Conservation (phyloP, 2,113 vertebrate species). For the Hippocampus abdominalis region DNA sequence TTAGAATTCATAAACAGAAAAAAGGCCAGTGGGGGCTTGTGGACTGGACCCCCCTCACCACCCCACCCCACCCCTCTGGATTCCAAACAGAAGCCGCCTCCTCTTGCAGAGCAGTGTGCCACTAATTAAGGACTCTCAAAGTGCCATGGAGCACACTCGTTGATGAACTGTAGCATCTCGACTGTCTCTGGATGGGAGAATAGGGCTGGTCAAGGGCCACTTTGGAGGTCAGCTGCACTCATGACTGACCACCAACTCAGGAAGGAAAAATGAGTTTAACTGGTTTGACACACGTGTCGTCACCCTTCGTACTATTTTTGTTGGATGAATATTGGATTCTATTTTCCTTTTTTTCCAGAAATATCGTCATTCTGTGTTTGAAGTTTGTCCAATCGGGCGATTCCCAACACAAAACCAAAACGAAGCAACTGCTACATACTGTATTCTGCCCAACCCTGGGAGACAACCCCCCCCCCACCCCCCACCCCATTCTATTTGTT, state of each 20-base stretch:
- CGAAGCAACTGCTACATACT: not conserved
- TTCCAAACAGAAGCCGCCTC: slow-evolving; percentile 40
- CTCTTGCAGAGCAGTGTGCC: slow-evolving; percentile 48
- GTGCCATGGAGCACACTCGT: slow-evolving; percentile 62
- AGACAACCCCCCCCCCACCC: not conserved
- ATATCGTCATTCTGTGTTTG: not conserved
- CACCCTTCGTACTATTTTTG: not conserved
- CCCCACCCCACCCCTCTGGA: slow-evolving; percentile 13
- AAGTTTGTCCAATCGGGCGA: slow-evolving; percentile 7
- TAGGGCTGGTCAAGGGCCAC: slow-evolving; percentile 18
- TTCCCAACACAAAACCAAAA: not conserved
- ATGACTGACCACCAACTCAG: slow-evolving; percentile 46
- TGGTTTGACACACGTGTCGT: not conserved
- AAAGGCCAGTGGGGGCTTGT: slow-evolving; percentile 18
- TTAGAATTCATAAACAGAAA: slow-evolving; percentile 4
- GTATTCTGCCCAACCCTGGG: no score
- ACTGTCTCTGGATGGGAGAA: slow-evolving; percentile 42
- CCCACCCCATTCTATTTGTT: slow-evolving; percentile 36
- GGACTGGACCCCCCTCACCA: slow-evolving; percentile 14
- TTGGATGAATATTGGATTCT: not conserved
- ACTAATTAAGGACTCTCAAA: slow-evolving; percentile 72
- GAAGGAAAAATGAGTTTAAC: not conserved
- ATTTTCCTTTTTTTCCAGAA: not conserved
- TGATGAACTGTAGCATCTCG: slow-evolving; percentile 68
- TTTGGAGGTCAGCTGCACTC: slow-evolving; percentile 26